Evolutionary conservation across 2,113 vertebrate genomes (phyloP).

Genomic region (Rhombomys opimus): DNA sequence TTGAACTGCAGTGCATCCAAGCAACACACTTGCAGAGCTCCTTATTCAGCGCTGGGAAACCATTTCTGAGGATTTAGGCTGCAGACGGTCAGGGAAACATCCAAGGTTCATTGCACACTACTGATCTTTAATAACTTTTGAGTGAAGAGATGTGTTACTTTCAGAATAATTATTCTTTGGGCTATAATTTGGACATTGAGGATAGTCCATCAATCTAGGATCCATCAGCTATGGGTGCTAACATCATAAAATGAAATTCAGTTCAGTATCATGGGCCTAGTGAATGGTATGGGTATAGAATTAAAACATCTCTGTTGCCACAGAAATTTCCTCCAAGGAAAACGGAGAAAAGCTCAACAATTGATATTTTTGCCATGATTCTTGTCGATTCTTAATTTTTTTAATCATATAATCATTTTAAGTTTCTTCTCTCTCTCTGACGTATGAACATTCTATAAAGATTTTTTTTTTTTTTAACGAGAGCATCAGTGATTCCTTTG

Average conservation of each 20-base stretch:
- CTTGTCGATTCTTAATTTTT: background rate
- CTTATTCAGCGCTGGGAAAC: background rate
- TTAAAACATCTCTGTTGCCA: background rate
- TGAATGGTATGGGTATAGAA: background rate
- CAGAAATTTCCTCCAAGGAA: constrained; percentile 34
- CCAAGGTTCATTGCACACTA: background rate
- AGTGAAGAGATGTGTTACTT: background rate
- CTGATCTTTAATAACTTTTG: background rate
- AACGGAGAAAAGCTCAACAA: background rate
- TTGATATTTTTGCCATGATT: constrained; percentile 13
- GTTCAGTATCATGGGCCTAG: background rate
- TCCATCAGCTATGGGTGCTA: background rate
- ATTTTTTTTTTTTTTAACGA: background rate
- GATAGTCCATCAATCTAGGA: background rate
- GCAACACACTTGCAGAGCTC: background rate
- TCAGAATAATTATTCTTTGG: constrained; percentile 11
- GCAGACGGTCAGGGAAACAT: accelerated
- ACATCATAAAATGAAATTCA: background rate
- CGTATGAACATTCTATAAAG: background rate
- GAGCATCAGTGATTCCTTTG: background rate
- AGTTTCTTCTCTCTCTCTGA: background rate
- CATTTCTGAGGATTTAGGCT: background rate
- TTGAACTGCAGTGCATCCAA: background rate
- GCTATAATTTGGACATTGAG: background rate
- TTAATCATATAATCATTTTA: background rate